phyloP scores from a whole-genome alignment of 2,888 invertebrate genomes.

The Rambutsinella grinnellia region DNA sequence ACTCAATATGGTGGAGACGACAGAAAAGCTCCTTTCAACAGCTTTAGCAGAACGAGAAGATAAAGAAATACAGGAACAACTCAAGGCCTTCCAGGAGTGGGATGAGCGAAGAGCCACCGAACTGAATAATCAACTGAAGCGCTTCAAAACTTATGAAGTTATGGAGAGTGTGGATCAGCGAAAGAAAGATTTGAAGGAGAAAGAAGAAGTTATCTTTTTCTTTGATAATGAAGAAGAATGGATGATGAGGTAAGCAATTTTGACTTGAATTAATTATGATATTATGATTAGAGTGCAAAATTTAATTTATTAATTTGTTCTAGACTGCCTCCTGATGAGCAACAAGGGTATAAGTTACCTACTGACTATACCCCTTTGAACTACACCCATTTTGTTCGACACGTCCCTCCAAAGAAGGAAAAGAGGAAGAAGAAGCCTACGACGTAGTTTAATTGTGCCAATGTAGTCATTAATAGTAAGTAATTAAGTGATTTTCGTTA shows the following conservation, averaged over 20 bases:
- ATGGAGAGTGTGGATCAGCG: slow-evolving; percentile 74
- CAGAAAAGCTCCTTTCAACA: slow-evolving; percentile 59
- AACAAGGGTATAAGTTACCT: slow-evolving; percentile 46
- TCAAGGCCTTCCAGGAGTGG: slow-evolving; percentile 75
- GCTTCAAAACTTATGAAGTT: slow-evolving; percentile 71
- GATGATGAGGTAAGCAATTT: slow-evolving; percentile 58
- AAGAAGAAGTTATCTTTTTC: slow-evolving; percentile 77
- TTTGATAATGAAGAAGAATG: slow-evolving; percentile 82
- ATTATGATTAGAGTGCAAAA: neutral
- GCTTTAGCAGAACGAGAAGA: slow-evolving; percentile 73
- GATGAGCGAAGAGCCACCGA: slow-evolving; percentile 73
- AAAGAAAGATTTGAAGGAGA: slow-evolving; percentile 74
- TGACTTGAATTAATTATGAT: neutral
- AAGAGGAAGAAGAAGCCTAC: slow-evolving; percentile 52
- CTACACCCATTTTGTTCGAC: slow-evolving; percentile 39
- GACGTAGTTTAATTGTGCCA: too few species aligned
- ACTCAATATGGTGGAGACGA: slow-evolving; percentile 34
- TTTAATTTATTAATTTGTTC: too few species aligned
- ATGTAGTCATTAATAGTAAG: too few species aligned
- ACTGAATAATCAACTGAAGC: slow-evolving; percentile 74
- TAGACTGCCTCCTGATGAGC: slow-evolving; percentile 53
- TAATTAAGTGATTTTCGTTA: too few species aligned
- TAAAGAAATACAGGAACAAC: slow-evolving; percentile 75
- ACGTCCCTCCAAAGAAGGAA: slow-evolving; percentile 49
- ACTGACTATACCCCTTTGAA: slow-evolving; percentile 44